Evolutionary conservation across 1,140 invertebrate species (phyloP).

Genomic region (Oscheius sp.): DNA sequence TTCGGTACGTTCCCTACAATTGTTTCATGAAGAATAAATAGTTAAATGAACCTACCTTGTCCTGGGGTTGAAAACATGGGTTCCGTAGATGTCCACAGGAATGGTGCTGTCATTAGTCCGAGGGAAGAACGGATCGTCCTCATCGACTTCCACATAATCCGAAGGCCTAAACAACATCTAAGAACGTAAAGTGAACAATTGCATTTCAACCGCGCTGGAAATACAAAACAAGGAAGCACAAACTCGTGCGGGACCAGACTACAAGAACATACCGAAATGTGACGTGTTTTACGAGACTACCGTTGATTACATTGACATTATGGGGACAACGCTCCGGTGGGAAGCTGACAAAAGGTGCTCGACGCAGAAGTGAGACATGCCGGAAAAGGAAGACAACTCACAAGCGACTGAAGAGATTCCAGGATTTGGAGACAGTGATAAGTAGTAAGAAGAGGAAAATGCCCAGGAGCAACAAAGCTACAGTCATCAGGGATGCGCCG

Average conservation of each 20-base stretch:
- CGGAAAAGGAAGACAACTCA: slow-evolving; percentile 38
- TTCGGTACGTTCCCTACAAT: slow-evolving; percentile 38
- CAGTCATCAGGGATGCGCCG: slow-evolving; percentile 43
- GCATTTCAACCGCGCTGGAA: not conserved
- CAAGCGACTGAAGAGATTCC: slow-evolving; percentile 48
- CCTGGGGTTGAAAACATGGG: slow-evolving; percentile 49
- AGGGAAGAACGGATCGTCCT: slow-evolving; percentile 54
- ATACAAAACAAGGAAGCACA: no score
- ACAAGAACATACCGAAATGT: not conserved
- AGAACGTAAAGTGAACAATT: not conserved
- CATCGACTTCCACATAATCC: slow-evolving; percentile 48
- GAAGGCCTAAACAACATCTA: slow-evolving; percentile 39
- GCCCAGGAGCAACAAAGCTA: slow-evolving; percentile 51
- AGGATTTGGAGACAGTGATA: slow-evolving; percentile 52
- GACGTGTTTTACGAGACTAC: not conserved
- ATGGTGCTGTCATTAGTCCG: slow-evolving; percentile 40
- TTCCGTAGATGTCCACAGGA: slow-evolving; percentile 53
- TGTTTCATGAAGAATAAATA: not conserved
- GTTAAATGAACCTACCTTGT: slow-evolving; percentile 33
- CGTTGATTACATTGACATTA: not conserved
- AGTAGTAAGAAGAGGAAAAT: slow-evolving; percentile 52
- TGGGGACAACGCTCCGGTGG: not conserved
- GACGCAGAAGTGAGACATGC: not conserved
- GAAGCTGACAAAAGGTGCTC: slow-evolving; percentile 3
- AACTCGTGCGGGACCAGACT: slow-evolving; percentile 6